Percentiles rank a stretch among this genome's conserved stretches.
phyloP scores from a whole-genome alignment of 2,888 invertebrate species.

The Parnassius smintheus region DNA sequence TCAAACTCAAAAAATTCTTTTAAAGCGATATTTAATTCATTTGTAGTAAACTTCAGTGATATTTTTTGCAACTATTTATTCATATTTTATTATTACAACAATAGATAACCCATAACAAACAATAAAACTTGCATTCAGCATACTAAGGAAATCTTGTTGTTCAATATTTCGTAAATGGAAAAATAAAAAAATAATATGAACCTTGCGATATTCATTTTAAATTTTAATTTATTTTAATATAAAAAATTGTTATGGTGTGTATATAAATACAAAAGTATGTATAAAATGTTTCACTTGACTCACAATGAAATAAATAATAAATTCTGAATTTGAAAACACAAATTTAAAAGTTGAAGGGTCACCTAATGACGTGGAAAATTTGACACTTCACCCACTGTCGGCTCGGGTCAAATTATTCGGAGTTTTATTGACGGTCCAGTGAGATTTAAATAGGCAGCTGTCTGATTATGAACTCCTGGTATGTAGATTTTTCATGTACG shows the following conservation, averaged over 20 bases:
- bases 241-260: no score
- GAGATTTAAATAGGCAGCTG: constrained; percentile 46
- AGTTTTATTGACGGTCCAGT: constrained; percentile 58
- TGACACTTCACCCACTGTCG: constrained; percentile 65
- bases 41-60: constrained; percentile 14
- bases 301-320: constrained; percentile 8
- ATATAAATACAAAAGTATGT: no score
- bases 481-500: constrained; percentile 5
- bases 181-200: no score
- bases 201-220: no score
- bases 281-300: neutral
- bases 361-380: constrained; percentile 74
- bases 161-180: no score
- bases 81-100: neutral
- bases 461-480: constrained; percentile 15
- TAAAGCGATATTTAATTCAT: constrained; percentile 17
- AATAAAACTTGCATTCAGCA: no score
- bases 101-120: neutral
- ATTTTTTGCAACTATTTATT: constrained; percentile 11
- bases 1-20: constrained; percentile 65
- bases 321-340: constrained; percentile 33
- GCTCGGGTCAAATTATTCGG: constrained; percentile 57
- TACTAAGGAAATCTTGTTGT: no score
- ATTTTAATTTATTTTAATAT: no score
- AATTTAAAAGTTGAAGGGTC: constrained; percentile 55